Evolutionary conservation across 2,797 vertebrate species (phyloP), one percentile per base, ranked within the genome.

Genomic region (Malacoctenus gilli): DNA sequence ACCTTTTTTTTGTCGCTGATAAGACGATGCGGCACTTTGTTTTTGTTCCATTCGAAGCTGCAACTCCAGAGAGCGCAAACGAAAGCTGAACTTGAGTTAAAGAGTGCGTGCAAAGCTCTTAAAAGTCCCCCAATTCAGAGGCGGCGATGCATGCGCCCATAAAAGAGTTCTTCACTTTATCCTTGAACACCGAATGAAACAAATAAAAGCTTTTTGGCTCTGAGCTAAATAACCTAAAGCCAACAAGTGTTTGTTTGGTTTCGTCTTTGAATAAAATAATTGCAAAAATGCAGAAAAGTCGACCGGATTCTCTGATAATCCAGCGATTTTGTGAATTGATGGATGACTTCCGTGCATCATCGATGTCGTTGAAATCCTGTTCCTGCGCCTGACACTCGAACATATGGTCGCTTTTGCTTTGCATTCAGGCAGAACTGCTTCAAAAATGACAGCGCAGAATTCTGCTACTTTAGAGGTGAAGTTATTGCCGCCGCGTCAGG

Each of bases 401-500:
- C n/a, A n/a, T n/a, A n/a, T n/a, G n/a, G n/a, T 43, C 34, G 28
- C 23, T 66, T 64, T 59, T 13, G 30, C 63, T 77, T 60, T 57
- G 52, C 41, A 48, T 70, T 67, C 51, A 46, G 22, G 15, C 36
- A 40, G 46, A 52, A 32, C 9, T 28, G 6, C 25, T n/a, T 9
- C 25, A 28, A 51, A 71, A 85, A 79, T 58, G 31, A 42, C 31
- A 47, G 41, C 40, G 20, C 66, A 50, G 61, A n/a, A n/a, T n/a
- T 46, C 60, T 50, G 52, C 67, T 60, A 28, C 50, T 67, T 59
- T 12, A 32, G 13, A 48, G 37, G 5, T 44, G 22, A 78, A 72
- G 59, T 83, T 79, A 79, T 63, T 71, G 71, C 59, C 8, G 8
- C 34, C 36, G 51, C 54, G 50, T 52, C 32, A 49, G 46, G 62